These are phyloP conservation scores for Callionymus lyra DNA, from an alignment of 2,113 vertebrate genomes.

Conservation along the genomic window DNA sequence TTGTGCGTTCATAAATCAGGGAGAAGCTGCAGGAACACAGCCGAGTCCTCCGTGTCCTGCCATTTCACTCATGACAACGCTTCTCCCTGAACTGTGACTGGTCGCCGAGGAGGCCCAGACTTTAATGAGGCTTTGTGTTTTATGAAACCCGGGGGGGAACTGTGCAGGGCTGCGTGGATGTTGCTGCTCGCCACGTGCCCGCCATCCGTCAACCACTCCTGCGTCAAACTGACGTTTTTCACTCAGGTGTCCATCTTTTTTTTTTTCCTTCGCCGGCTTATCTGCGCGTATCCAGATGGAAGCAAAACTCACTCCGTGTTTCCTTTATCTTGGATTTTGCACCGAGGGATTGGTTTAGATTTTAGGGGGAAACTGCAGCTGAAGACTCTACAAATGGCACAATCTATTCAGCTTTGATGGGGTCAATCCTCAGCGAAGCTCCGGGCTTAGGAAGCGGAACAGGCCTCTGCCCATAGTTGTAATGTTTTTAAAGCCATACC, in stretches of 20 bases:
- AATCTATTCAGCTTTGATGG: constrained; percentile 50
- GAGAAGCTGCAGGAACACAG: too few species aligned
- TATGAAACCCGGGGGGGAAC: constrained; percentile 41
- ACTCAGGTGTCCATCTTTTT: constrained; percentile 27
- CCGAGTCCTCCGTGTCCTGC: constrained; percentile 11
- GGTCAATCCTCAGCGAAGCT: constrained; percentile 53
- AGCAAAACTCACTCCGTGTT: constrained; percentile 22
- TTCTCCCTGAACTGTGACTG: constrained; percentile 40
- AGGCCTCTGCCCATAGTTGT: constrained; percentile 40
- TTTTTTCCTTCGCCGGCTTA: constrained; percentile 17
- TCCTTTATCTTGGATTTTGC: constrained; percentile 47
- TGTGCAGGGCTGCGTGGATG: constrained; percentile 36
- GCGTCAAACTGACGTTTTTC: constrained; percentile 16
- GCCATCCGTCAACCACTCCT: constrained; percentile 42
- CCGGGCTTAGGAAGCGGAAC: constrained; percentile 49
- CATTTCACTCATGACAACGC: constrained; percentile 26
- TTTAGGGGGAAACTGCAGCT: constrained; percentile 35
- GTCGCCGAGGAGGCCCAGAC: constrained; percentile 29
- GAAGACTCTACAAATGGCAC: constrained; percentile 49
- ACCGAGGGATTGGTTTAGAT: constrained; percentile 41
- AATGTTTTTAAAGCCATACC: constrained; percentile 61
- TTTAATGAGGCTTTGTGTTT: constrained; percentile 52
- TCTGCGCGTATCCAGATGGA: constrained; percentile 37
- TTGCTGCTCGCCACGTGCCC: constrained; percentile 45
- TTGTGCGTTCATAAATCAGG: too few species aligned